Conservation (phyloP, 1,140 invertebrate genomes). For the Drosophila kurseongensis region DNA sequence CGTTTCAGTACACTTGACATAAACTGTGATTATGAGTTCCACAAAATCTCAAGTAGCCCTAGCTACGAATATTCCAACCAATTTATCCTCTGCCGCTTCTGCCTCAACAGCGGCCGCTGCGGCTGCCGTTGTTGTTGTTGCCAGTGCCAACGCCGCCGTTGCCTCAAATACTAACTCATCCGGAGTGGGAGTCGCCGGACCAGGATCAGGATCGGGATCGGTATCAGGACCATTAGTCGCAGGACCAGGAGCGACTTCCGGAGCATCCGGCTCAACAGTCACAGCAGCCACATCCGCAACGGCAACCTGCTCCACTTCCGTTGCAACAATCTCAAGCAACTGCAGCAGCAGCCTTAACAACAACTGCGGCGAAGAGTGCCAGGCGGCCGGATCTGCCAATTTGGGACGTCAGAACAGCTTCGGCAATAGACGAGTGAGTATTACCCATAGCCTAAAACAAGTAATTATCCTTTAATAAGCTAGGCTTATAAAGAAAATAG, state of each 20-base stretch:
- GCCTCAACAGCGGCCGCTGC: constrained; percentile 73
- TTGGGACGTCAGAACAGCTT: constrained; percentile 82
- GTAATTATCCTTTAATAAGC: no score
- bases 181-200: constrained; percentile 17
- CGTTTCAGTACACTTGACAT: constrained; percentile 78
- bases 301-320: constrained; percentile 36
- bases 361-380: constrained; percentile 68
- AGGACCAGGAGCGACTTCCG: constrained; percentile 27
- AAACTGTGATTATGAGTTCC: constrained; percentile 84
- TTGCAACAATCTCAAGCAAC: constrained; percentile 33
- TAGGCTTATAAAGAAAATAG: no score
- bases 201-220: constrained; percentile 9
- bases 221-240: constrained; percentile 14
- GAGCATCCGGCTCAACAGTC: constrained; percentile 30
- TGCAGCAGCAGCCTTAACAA: constrained; percentile 54
- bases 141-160: constrained; percentile 65
- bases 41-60: constrained; percentile 84
- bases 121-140: constrained; percentile 76
- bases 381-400: constrained; percentile 47
- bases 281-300: constrained; percentile 21
- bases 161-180: constrained; percentile 59
- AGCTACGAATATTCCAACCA: constrained; percentile 84
- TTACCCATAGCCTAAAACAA: neutral
- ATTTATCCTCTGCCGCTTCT: constrained; percentile 74
- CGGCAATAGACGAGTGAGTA: constrained; percentile 82